Percentiles rank a stretch among this genome's conserved stretches.
Conservation (phyloP, 2,888 invertebrate species). For the Ferrisia virgata region DNA sequence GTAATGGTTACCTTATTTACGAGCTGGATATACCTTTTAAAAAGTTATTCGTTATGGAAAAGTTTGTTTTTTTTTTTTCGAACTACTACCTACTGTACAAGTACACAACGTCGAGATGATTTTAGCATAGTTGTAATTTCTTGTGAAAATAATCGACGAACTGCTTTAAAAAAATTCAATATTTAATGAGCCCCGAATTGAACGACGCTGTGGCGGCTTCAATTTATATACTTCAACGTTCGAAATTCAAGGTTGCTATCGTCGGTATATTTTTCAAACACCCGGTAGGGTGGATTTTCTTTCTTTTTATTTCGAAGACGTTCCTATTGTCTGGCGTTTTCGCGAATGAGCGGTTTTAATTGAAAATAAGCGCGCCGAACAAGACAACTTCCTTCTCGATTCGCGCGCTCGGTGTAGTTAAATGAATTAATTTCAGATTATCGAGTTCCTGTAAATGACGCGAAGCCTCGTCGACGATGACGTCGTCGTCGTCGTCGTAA, state of each 20-base stretch:
- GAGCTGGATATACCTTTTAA: slow-evolving; percentile 8
- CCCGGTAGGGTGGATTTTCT: too few species aligned
- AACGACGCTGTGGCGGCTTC: not conserved
- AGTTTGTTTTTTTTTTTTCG: not conserved
- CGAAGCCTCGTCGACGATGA: too few species aligned
- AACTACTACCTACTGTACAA: too few species aligned
- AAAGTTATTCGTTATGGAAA: slow-evolving; percentile 12
- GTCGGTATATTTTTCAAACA: not conserved
- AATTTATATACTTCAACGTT: not conserved
- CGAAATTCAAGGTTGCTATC: not conserved
- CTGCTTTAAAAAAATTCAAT: slow-evolving; percentile 13
- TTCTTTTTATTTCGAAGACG: too few species aligned
- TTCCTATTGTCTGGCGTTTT: too few species aligned
- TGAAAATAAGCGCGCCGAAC: too few species aligned
- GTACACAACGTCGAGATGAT: not conserved
- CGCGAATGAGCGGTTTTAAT: too few species aligned
- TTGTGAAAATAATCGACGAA: not conserved
- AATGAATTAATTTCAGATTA: too few species aligned
- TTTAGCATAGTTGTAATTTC: slow-evolving; percentile 9
- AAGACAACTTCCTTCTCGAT: too few species aligned
- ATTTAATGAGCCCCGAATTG: not conserved
- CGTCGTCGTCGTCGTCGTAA: too few species aligned
- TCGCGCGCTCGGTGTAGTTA: too few species aligned
- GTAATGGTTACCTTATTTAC: slow-evolving; percentile 9
- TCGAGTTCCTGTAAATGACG: too few species aligned